These are phyloP conservation scores for Tarsius wallacei DNA, from an alignment of 2,797 vertebrate species.

Conservation along the genomic window DNA sequence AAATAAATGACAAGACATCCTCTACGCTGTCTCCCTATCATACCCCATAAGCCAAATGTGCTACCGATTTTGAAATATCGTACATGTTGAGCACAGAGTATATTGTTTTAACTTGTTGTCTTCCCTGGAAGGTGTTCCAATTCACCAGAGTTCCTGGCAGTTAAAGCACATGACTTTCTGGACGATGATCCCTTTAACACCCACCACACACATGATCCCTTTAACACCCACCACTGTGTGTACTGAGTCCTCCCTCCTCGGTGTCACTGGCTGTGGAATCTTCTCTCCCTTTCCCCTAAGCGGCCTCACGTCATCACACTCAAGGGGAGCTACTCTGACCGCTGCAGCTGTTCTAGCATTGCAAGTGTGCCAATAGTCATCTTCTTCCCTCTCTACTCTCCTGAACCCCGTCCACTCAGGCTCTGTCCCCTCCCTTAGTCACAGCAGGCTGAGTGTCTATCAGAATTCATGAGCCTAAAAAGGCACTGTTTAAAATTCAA, in stretches of 20 bases:
- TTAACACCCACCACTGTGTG: conserved; percentile 37
- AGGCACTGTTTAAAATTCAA: conserved; percentile 56
- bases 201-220: conserved; percentile 66
- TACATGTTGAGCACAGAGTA: conserved; percentile 46
- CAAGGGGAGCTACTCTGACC: conserved; percentile 47
- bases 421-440: conserved; percentile 75
- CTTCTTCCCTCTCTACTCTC: conserved; percentile 64
- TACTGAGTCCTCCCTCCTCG: neutral
- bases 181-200: conserved; percentile 36
- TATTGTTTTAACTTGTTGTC: conserved; percentile 79
- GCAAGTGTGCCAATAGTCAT: conserved; percentile 67
- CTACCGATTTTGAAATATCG: conserved; percentile 59
- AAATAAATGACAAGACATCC: conserved; percentile 15
- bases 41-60: neutral
- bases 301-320: conserved; percentile 57
- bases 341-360: conserved; percentile 81
- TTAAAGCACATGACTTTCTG: conserved; percentile 71
- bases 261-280: neutral
- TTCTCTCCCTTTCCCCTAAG: conserved; percentile 72
- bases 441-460: neutral
- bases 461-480: conserved; percentile 55
- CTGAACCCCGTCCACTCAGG: conserved; percentile 47
- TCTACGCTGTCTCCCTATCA: neutral
- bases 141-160: conserved; percentile 72
- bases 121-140: conserved; percentile 56